These are phyloP conservation scores for Phylloscopus collybita DNA, from an alignment of 2,797 vertebrate species.

Conservation along the genomic window DNA sequence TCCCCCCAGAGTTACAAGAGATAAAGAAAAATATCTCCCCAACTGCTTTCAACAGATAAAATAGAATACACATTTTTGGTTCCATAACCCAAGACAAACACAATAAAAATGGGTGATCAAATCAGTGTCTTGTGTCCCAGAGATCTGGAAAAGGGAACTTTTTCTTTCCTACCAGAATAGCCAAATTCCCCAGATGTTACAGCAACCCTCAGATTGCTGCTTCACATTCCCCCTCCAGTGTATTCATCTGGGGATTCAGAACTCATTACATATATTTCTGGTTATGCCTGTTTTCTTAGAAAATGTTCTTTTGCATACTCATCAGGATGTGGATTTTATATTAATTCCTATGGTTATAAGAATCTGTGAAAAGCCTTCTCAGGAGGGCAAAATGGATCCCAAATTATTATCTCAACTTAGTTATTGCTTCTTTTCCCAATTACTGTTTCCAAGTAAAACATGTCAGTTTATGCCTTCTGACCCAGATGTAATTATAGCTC, in stretches of 20 bases:
- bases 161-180: neutral
- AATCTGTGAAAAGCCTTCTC: neutral
- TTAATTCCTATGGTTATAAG: constrained; percentile 46
- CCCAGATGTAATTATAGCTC: constrained; percentile 32
- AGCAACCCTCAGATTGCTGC: neutral
- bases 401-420: constrained; percentile 37
- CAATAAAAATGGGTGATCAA: neutral
- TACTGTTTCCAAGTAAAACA: constrained; percentile 59
- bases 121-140: neutral
- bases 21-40: too few relatives aligned
- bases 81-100: too few relatives aligned
- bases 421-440: constrained; percentile 45
- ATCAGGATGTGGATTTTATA: neutral
- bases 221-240: neutral
- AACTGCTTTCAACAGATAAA: too few relatives aligned
- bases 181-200: neutral
- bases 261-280: neutral
- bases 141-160: neutral
- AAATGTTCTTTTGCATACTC: neutral
- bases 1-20: too few relatives aligned
- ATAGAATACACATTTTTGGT: too few relatives aligned
- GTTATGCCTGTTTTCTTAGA: neutral
- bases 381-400: constrained; percentile 14
- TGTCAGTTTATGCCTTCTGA: constrained; percentile 14
- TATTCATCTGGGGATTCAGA: neutral